Evolutionary conservation across 2,888 invertebrate genomes (phyloP), one percentile per base, ranked within the genome.

Genomic region (Thymelicus lineola): DNA sequence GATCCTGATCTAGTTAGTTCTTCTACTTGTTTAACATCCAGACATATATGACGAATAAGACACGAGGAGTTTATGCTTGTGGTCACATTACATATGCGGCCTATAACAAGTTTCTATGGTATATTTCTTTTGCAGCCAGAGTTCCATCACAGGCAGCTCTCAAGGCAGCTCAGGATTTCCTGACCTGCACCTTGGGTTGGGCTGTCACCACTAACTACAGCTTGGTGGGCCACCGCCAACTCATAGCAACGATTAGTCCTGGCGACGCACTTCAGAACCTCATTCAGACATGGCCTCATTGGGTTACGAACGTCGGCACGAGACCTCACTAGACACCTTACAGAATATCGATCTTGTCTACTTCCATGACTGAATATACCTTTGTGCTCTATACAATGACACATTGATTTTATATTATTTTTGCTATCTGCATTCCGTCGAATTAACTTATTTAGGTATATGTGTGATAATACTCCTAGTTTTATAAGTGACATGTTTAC

Each of bases 201-300:
- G 89, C 93, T 72, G 77, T 95, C 1, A 81, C 82, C 10, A 76
- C 77, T 7, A 81, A 91, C 35, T 95, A 95, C 75, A 85, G 87
- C 57, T 74, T 95, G n/a, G 86, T 95, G 14, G 95, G 93, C 0
- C 95, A 94, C 38, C 84, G 93, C 60, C 95, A 96, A 82, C 84
- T 95, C 5, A 81, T 81, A 4, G 74, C 76, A 0, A 95, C 95
- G 0, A 60, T 79, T 2, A 95, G 95, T 77, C 95, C 95, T 48
- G 95, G 95, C 0, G 77, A 85, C 0, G 80, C 85, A 70, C 84
- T 95, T 14, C 95, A 91, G 75, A 79, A 79, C 0, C 88, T 94
- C 65, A 91, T 96, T 15, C 84, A 94, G 76, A 82, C 81, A 0
- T 95, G 95, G 95, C 85, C 93, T 0, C 90, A 87, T 66, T 91